Percentiles rank a stretch among this genome's conserved stretches.
These are phyloP conservation scores for Prolemur simus DNA, from an alignment of 2,113 vertebrate species.

Conservation along the genomic window DNA sequence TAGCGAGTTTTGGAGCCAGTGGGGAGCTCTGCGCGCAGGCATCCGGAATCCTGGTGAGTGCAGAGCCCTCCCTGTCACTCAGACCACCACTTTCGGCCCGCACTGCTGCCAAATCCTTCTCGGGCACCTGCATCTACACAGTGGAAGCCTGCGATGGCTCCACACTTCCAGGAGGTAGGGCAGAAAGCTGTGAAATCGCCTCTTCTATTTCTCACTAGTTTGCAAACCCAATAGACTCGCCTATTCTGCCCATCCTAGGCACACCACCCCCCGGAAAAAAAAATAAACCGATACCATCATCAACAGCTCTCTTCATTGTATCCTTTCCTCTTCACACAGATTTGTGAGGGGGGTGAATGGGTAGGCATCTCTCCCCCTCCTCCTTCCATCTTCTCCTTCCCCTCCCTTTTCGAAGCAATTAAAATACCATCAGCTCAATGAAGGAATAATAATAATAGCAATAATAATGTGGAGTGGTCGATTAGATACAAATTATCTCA, in stretches of 20 bases:
- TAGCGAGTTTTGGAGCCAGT: not conserved
- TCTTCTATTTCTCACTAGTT: slow-evolving; percentile 36
- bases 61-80: not conserved
- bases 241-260: slow-evolving; percentile 37
- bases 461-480: slow-evolving; percentile 69
- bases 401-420: slow-evolving; percentile 57
- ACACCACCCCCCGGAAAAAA: not conserved
- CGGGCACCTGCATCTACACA: not conserved
- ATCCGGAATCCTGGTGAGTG: not conserved
- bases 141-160: not conserved
- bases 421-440: slow-evolving; percentile 60
- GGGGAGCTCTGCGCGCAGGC: not conserved
- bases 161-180: not conserved
- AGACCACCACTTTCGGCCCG: not conserved
- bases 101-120: not conserved
- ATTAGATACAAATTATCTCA: slow-evolving; percentile 84
- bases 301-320: slow-evolving; percentile 41
- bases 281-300: not conserved
- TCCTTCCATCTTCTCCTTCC: not conserved
- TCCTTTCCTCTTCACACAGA: slow-evolving; percentile 37
- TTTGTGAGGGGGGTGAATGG: not conserved
- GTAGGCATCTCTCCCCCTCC: slow-evolving; percentile 47
- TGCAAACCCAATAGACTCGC: slow-evolving; percentile 25
- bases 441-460: slow-evolving; percentile 67
- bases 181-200: slow-evolving; percentile 11